phyloP scores from a whole-genome alignment of 2,113 vertebrate species.

The Excalfactoria chinensis region DNA sequence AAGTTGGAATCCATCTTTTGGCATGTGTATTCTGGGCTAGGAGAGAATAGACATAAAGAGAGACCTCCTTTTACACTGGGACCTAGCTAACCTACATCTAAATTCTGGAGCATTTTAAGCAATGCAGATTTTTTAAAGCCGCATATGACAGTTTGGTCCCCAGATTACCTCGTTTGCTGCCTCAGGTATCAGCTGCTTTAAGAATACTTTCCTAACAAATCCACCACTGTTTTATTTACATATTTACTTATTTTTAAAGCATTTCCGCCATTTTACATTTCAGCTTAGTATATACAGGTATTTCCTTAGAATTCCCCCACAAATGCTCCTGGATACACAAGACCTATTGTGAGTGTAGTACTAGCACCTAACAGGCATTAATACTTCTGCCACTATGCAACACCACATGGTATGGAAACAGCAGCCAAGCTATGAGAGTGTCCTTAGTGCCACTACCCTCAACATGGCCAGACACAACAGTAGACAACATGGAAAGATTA shows the following conservation, averaged over 20 bases:
- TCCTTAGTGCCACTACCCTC: background rate
- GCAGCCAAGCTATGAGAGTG: background rate
- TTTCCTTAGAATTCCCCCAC: background rate
- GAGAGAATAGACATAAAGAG: constrained; percentile 78
- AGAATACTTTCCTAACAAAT: background rate
- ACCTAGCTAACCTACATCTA: constrained; percentile 73
- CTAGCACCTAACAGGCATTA: background rate
- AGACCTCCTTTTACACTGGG: constrained; percentile 76
- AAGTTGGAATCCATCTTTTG: constrained; percentile 79
- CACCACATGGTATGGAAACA: constrained; percentile 6
- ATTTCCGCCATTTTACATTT: background rate
- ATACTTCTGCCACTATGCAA: background rate
- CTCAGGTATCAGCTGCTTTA: background rate
- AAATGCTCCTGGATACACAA: background rate
- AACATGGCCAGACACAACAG: background rate
- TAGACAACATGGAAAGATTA: background rate
- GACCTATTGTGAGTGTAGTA: background rate
- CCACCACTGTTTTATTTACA: background rate
- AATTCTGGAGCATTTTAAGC: constrained; percentile 52
- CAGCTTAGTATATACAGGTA: background rate
- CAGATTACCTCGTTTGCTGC: constrained; percentile 4
- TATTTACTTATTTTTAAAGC: background rate
- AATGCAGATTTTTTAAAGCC: background rate
- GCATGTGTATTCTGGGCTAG: constrained; percentile 79
- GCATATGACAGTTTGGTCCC: background rate